Base-by-base conservation (phyloP, 2,797 vertebrate species). In the Phylloscopus collybita region DNA sequence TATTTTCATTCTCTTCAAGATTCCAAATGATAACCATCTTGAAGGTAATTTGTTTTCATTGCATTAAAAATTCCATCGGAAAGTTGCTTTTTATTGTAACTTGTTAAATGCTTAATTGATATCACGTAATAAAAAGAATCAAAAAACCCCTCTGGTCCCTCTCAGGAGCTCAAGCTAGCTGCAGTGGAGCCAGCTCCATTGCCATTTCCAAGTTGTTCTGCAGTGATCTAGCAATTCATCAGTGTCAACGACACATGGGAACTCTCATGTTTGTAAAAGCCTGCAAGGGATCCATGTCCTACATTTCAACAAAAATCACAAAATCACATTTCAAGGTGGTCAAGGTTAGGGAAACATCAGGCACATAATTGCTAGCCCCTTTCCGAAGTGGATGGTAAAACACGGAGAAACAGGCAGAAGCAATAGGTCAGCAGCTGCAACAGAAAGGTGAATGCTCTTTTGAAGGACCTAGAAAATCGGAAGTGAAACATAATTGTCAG, bases 31-130 rank as follows among this genome's bases (percentile, higher is more conserved):
- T 96, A 93, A 87, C 81, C 84, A 90, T 86, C 89, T 97, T 80
- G 73, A 90, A 96, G 80, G 49, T 96, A 96, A 93, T 96, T 96
- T 97, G 73, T 95, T 96, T 95, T 96, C 82, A 90, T 83, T 92
- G 80, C 90, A 88, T 89, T 94, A 94, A 94, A 95, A 93, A 95
- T 93, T 94, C 95, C 80, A 81, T 76, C 74, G 93, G 90, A 97
- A 97, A 96, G 79, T 95, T 94, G 74, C 60, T 95, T 97, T 96
- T 82, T 81, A 91, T 81, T 97, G 95, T 95, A 95, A 95, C 81
- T 94, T 96, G 95, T 95, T 95, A 97, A 96, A 80, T 27, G 42
- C 51, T 90, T 97, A 97, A 97, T 97, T 96, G 95, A 83, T 94
- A 90, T 93, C 22, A 74, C 86, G 18, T 96, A 96, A 96, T 92